Evolutionary conservation across 2,113 vertebrate species (phyloP).

Genomic region (Misgurnus anguillicaudatus): DNA sequence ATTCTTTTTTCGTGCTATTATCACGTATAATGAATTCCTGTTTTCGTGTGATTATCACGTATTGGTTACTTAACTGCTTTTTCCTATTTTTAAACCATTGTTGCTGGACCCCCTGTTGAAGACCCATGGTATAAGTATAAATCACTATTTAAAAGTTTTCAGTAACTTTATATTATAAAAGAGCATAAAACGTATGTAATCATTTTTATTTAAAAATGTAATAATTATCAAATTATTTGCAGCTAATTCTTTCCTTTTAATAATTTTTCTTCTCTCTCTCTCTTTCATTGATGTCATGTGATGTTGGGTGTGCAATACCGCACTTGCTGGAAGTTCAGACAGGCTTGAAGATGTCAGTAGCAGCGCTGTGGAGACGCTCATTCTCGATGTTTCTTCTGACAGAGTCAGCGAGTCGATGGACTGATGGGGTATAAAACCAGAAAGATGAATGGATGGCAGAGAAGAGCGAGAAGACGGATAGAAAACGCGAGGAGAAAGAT

Average conservation of each 20-base stretch:
- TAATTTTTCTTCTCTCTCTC: not conserved
- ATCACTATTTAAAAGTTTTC: no score
- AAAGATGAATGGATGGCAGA: constrained; percentile 24
- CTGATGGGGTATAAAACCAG: constrained; percentile 38
- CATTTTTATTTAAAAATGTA: no score
- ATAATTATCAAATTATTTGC: no score
- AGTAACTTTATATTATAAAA: no score
- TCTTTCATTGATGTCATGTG: constrained; percentile 7
- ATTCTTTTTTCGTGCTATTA: no score
- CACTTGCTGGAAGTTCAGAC: constrained; percentile 28
- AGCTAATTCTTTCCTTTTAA: not conserved
- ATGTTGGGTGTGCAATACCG: not conserved
- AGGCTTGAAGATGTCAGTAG: constrained; percentile 34
- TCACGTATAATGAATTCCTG: no score
- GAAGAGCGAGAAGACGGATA: constrained; percentile 14
- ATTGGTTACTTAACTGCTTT: no score
- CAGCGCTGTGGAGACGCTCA: not conserved
- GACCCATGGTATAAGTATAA: no score
- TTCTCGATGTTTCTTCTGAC: constrained; percentile 17
- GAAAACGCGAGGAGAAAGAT: constrained; percentile 38
- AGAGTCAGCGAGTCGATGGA: constrained; percentile 18
- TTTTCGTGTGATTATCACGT: no score
- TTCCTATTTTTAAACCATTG: no score
- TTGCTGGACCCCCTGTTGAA: no score
- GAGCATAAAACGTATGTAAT: no score